A percentile compares a stretch with the other conserved stretches of the same genome.
phyloP scores from a whole-genome alignment of 1,140 invertebrate genomes.

The Zaprionus davidi region DNA sequence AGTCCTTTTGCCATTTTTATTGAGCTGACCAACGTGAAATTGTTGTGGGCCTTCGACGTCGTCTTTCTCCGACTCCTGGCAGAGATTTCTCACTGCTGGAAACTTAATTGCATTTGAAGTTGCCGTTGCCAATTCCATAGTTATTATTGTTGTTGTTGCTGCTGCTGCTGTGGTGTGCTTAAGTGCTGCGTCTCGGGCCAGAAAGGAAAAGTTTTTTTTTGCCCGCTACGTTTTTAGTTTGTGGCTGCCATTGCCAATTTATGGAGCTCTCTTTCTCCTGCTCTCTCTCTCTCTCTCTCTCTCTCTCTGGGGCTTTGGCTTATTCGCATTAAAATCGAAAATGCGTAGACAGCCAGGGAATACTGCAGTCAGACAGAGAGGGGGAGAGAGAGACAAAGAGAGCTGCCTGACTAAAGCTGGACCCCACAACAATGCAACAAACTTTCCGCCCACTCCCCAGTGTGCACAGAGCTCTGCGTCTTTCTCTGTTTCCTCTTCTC shows the following conservation, averaged over 20 bases:
- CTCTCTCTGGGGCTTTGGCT: constrained; percentile 50
- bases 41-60: constrained; percentile 57
- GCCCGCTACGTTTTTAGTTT: constrained; percentile 28
- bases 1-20: constrained; percentile 75
- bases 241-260: constrained; percentile 77
- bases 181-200: constrained; percentile 59
- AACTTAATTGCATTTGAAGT: constrained; percentile 80
- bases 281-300: constrained; percentile 34
- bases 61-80: constrained; percentile 38
- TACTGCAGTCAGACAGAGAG: constrained; percentile 12
- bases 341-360: constrained; percentile 65
- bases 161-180: constrained; percentile 40
- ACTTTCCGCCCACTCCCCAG: constrained; percentile 14
- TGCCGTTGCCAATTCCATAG: constrained; percentile 31
- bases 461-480: constrained; percentile 31
- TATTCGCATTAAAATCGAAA: constrained; percentile 80
- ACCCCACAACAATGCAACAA: constrained; percentile 52
- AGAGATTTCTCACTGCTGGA: constrained; percentile 57
- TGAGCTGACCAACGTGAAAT: constrained; percentile 73
- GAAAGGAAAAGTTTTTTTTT: constrained; percentile 73
- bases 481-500: constrained; percentile 38
- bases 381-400: neutral
- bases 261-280: constrained; percentile 39
- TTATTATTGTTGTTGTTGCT: constrained; percentile 1
- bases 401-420: constrained; percentile 15